phyloP scores from a whole-genome alignment of 2,113 vertebrate species.

The Nyctereutes procyonoides region DNA sequence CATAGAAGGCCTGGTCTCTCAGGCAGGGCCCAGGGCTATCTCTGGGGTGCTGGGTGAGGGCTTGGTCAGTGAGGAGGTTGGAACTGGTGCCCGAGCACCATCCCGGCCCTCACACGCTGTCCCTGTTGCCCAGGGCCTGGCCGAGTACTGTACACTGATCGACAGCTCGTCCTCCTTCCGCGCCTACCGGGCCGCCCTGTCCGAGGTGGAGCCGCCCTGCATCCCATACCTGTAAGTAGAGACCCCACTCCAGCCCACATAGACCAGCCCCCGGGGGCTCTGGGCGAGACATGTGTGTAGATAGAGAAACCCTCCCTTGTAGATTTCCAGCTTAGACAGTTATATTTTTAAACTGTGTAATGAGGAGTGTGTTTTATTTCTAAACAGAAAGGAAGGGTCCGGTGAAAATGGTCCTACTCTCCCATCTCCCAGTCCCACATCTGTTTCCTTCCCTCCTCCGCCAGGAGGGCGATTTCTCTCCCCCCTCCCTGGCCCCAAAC shows the following conservation, averaged over 20 bases:
- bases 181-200: conserved; percentile 96
- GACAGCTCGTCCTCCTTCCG: conserved; percentile 99
- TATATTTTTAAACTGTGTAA: background rate
- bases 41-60: background rate
- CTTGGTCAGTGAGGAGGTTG: background rate
- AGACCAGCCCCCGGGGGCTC: background rate
- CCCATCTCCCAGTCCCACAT: fast-evolving
- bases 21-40: background rate
- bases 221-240: conserved; percentile 97
- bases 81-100: background rate
- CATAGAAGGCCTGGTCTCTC: background rate
- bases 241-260: too few species aligned
- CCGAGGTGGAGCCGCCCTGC: conserved; percentile 97
- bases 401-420: fast-evolving
- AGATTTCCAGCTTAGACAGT: fast-evolving
- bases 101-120: fast-evolving
- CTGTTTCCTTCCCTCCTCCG: background rate
- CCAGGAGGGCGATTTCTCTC: background rate
- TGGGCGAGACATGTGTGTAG: fast-evolving
- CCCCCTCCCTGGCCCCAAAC: background rate
- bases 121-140: conserved; percentile 89
- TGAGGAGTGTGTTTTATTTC: background rate
- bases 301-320: fast-evolving
- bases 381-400: background rate
- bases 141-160: conserved; percentile 98